These are phyloP conservation scores for Pseudochromis fuscus DNA, from an alignment of 2,797 vertebrate genomes.

Conservation along the genomic window DNA sequence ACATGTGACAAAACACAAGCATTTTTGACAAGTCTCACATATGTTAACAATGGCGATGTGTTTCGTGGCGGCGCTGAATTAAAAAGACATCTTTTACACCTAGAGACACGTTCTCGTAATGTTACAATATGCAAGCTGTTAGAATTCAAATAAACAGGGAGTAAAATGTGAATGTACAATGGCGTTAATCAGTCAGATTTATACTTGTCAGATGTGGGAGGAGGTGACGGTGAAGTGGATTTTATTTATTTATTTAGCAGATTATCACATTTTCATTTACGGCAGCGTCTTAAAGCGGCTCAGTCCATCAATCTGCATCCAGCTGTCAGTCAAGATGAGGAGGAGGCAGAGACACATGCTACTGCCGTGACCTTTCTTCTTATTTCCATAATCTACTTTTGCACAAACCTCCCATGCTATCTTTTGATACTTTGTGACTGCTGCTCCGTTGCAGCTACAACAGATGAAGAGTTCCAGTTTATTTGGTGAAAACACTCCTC, in stretches of 20 bases:
- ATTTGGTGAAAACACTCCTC: too few species aligned
- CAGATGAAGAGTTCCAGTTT: too few species aligned
- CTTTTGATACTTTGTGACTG: too few species aligned
- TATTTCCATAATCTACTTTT: background rate
- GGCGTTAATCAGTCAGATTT: conserved; percentile 83
- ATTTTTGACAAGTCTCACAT: conserved; percentile 82
- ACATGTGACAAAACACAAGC: conserved; percentile 82
- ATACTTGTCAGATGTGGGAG: conserved; percentile 76
- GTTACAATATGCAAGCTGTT: conserved; percentile 84
- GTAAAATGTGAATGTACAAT: conserved; percentile 73
- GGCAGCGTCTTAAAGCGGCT: conserved; percentile 71
- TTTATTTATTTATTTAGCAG: conserved; percentile 61
- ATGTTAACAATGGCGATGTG: conserved; percentile 83
- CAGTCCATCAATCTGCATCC: conserved; percentile 52
- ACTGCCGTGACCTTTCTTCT: background rate
- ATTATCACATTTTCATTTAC: conserved; percentile 75
- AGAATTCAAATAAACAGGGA: conserved; percentile 80
- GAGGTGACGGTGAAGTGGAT: conserved; percentile 71
- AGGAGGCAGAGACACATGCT: too few species aligned
- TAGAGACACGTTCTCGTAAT: conserved; percentile 78
- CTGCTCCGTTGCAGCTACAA: too few species aligned
- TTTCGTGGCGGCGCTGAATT: conserved; percentile 72
- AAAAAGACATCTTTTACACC: conserved; percentile 84
- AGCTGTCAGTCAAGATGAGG: conserved; percentile 39
- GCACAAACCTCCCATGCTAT: too few species aligned